phyloP scores from a whole-genome alignment of 1,140 invertebrate species.

The Leptopilina boulardi region DNA sequence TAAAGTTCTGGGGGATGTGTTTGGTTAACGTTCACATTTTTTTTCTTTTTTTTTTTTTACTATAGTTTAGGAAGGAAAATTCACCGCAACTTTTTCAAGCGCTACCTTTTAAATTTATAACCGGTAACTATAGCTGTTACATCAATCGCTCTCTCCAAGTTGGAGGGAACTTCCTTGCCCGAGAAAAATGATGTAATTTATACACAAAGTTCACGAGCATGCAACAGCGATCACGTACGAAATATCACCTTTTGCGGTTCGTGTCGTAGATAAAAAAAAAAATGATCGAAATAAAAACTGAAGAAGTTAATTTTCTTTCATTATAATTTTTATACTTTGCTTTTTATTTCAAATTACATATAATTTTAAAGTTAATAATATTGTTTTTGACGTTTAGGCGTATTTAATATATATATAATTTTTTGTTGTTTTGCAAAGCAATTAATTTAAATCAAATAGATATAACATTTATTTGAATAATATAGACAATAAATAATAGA shows the following conservation, averaged over 20 bases:
- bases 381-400: too few relatives aligned
- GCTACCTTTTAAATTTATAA: conserved; percentile 3
- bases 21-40: background rate
- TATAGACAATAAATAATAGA: too few relatives aligned
- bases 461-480: too few relatives aligned
- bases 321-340: too few relatives aligned
- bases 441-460: too few relatives aligned
- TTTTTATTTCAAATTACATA: too few relatives aligned
- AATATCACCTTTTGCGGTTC: conserved; percentile 9
- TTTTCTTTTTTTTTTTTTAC: background rate
- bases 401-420: too few relatives aligned
- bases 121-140: conserved; percentile 20
- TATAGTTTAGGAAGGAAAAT: background rate
- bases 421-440: too few relatives aligned
- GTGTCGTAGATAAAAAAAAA: background rate
- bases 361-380: too few relatives aligned
- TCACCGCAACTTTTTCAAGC: background rate
- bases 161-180: conserved; percentile 6
- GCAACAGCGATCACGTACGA: background rate
- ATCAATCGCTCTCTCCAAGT: conserved; percentile 11
- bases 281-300: too few relatives aligned
- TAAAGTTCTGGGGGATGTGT: background rate
- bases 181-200: conserved; percentile 19
- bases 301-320: too few relatives aligned
- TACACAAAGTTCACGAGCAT: conserved; percentile 24